These are phyloP conservation scores for Karalla daura DNA, from an alignment of 2,797 vertebrate species.

Conservation along the genomic window DNA sequence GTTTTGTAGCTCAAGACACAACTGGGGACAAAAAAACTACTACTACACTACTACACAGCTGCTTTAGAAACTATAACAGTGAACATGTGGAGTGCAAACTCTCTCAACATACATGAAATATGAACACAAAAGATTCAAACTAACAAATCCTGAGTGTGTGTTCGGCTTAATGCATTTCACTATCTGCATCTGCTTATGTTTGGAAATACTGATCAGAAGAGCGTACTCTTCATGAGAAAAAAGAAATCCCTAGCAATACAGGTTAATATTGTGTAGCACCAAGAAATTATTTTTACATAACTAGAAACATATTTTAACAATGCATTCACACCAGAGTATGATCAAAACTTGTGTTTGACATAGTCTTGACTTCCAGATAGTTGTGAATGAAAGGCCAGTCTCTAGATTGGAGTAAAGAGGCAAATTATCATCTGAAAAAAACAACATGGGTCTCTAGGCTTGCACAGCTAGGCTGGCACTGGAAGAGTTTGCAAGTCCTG, in stretches of 20 bases:
- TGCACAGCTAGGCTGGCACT: no score
- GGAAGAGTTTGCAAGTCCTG: no score
- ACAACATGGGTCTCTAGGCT: no score
- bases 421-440: no score
- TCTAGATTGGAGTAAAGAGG: no score
- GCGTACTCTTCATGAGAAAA: constrained; percentile 53
- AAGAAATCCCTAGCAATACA: constrained; percentile 52
- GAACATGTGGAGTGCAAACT: constrained; percentile 79
- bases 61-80: constrained; percentile 74
- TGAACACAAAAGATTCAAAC: constrained; percentile 65
- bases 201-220: constrained; percentile 76
- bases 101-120: constrained; percentile 55
- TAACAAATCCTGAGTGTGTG: constrained; percentile 72
- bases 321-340: no score
- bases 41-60: constrained; percentile 73
- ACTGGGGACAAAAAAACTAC: constrained; percentile 41
- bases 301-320: constrained; percentile 59
- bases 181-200: constrained; percentile 41
- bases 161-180: constrained; percentile 33
- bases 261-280: constrained; percentile 62
- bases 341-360: no score
- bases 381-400: no score
- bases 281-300: constrained; percentile 52
- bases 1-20: constrained; percentile 41
- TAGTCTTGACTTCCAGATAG: no score